Conservation (phyloP, 2,888 invertebrate species). For the Diadromus collaris region DNA sequence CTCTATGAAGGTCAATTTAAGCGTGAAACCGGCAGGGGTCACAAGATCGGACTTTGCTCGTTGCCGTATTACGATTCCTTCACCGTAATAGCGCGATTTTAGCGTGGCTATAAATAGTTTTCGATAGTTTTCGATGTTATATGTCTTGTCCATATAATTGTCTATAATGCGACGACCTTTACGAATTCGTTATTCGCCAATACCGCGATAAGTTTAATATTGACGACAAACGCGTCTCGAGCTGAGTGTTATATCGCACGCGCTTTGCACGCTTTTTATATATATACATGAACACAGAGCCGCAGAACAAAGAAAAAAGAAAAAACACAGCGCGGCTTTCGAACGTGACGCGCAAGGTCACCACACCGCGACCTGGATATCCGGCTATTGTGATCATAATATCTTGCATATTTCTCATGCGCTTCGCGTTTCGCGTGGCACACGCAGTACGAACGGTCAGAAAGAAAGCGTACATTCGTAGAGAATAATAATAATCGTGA, state of each 20-base stretch:
- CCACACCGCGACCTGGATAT: constrained; percentile 75
- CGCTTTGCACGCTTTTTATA: no score
- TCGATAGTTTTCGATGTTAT: neutral
- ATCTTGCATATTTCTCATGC: constrained; percentile 24
- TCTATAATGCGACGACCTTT: neutral
- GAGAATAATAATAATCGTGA: no score
- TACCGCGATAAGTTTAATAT: neutral
- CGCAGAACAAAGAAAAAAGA: neutral
- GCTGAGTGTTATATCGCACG: neutral
- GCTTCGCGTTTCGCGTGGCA: neutral
- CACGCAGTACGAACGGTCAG: constrained; percentile 29
- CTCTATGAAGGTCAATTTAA: constrained; percentile 5
- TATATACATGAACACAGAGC: no score
- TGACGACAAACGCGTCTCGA: neutral
- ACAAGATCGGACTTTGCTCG: constrained; percentile 42
- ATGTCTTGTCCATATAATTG: neutral
- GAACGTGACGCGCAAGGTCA: constrained; percentile 47
- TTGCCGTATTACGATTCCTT: constrained; percentile 27
- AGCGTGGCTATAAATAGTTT: neutral
- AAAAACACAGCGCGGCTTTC: constrained; percentile 26
- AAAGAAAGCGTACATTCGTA: neutral
- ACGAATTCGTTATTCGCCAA: neutral
- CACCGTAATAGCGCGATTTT: constrained; percentile 20
- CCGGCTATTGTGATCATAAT: constrained; percentile 74
- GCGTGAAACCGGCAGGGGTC: constrained; percentile 23